A percentile compares a stretch with the other conserved stretches of the same genome.
phyloP scores from a whole-genome alignment of 2,888 invertebrate genomes.

The Craniophora ligustri region DNA sequence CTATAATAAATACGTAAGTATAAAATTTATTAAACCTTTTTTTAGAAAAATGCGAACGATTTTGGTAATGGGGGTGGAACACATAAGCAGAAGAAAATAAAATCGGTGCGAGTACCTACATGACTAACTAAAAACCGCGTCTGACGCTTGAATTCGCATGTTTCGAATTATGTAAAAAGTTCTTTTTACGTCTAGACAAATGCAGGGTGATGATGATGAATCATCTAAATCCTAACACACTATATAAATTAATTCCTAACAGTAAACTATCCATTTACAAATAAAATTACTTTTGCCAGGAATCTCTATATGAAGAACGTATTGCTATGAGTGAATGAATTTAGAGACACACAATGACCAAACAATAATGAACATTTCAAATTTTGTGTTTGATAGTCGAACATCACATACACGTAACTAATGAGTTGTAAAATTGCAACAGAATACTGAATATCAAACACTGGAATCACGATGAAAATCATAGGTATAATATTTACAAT shows the following conservation, averaged over 20 bases:
- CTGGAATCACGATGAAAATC: slow-evolving; percentile 40
- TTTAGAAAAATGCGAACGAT: no score
- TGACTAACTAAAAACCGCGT: no score
- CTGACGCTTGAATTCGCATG: no score
- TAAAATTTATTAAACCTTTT: no score
- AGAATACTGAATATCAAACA: slow-evolving; percentile 27
- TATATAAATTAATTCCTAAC: neutral
- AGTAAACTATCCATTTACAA: neutral
- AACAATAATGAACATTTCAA: slow-evolving; percentile 33
- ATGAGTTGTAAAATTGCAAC: slow-evolving; percentile 50
- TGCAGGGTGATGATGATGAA: no score
- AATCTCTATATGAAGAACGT: neutral
- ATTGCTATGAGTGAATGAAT: neutral
- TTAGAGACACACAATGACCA: slow-evolving; percentile 9
- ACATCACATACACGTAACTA: slow-evolving; percentile 22
- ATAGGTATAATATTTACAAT: slow-evolving; percentile 66
- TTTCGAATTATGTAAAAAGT: no score
- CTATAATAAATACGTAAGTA: no score
- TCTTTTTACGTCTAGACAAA: no score
- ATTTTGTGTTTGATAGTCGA: slow-evolving; percentile 40
- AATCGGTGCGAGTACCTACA: no score
- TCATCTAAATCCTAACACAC: neutral
- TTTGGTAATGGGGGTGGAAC: no score
- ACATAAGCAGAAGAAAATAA: no score
- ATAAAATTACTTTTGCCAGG: neutral